Evolutionary conservation across 2,797 vertebrate genomes (phyloP), one percentile per base, ranked within the genome.

Genomic region (Esox lucius): DNA sequence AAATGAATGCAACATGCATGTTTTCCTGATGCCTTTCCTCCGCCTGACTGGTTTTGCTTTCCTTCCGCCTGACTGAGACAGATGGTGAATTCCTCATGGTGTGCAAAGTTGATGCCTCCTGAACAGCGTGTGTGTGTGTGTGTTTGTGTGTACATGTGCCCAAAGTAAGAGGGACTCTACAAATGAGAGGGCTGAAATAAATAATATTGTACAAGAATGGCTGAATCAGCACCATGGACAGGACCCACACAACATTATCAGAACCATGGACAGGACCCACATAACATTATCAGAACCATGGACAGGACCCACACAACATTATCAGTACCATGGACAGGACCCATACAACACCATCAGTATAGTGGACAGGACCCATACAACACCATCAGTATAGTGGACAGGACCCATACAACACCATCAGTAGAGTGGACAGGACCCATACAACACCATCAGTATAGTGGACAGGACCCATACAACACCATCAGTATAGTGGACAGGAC

Each of bases 11-110:
- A 51, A 53, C 66, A 80, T 75, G 19, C 71, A 33, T 35, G 71
- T 53, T 48, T 53, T 70, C 15, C 75, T n/a, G n/a, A n/a, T n/a
- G n/a, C n/a, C n/a, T n/a, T n/a, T n/a, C n/a, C n/a, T n/a, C n/a
- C n/a, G n/a, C n/a, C n/a, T n/a, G n/a, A n/a, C n/a, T 74, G 72
- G n/a, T 26, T 68, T 81, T n/a, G 56, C 69, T 79, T 79, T 33
- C 65, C 68, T 68, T 76, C 15, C 59, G 56, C 82, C 42, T 72
- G 39, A 74, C 67, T 7, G 4, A n/a, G 56, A 46, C 59, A 73
- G 56, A 73, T 73, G 61, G 75, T 15, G 69, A 73, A 75, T 72
- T n/a, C n/a, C n/a, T 73, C 31, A 69, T 31, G 46, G 74, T 31
- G 49, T 24, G 67, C n/a, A 48, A 31, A 15, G 28, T 64, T 51